phyloP scores from a whole-genome alignment of 1,140 invertebrate genomes.

The Carposina sasakii region DNA sequence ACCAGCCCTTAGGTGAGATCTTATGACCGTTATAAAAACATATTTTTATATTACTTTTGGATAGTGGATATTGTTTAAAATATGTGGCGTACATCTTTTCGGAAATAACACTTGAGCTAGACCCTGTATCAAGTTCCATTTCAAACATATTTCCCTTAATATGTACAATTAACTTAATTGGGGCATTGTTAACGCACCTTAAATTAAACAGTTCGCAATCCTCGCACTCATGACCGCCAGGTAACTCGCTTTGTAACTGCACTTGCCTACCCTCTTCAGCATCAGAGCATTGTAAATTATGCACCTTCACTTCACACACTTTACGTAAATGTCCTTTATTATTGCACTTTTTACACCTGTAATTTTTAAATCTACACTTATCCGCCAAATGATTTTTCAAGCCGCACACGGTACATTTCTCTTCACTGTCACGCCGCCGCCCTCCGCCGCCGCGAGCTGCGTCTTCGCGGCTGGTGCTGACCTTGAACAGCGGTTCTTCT shows the following conservation, averaged over 20 bases:
- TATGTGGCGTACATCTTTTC: not conserved
- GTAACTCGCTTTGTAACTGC: not conserved
- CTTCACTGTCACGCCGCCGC: not conserved
- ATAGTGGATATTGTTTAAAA: not conserved
- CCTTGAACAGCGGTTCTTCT: constrained; percentile 6
- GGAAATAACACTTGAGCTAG: not conserved
- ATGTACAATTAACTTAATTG: not conserved
- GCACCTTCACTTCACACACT: constrained; percentile 5
- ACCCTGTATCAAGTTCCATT: constrained; percentile 1
- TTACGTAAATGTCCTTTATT: constrained; percentile 22
- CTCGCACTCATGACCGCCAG: constrained; percentile 1
- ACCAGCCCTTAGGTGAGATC: constrained; percentile 1
- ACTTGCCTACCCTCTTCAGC: not conserved
- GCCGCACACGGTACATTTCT: constrained; percentile 18
- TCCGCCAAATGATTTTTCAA: constrained; percentile 12
- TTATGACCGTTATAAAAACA: constrained; percentile 4
- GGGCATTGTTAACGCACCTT: not conserved
- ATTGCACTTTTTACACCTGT: constrained; percentile 17
- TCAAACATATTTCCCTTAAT: not conserved
- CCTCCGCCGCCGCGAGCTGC: not conserved
- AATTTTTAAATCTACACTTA: constrained; percentile 17
- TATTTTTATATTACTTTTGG: not conserved
- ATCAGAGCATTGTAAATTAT: not conserved
- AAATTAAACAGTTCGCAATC: constrained; percentile 4
- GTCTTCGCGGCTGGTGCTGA: not conserved